These are phyloP conservation scores for Dicranocentrus wangi DNA, from an alignment of 2,888 invertebrate genomes.

Conservation along the genomic window DNA sequence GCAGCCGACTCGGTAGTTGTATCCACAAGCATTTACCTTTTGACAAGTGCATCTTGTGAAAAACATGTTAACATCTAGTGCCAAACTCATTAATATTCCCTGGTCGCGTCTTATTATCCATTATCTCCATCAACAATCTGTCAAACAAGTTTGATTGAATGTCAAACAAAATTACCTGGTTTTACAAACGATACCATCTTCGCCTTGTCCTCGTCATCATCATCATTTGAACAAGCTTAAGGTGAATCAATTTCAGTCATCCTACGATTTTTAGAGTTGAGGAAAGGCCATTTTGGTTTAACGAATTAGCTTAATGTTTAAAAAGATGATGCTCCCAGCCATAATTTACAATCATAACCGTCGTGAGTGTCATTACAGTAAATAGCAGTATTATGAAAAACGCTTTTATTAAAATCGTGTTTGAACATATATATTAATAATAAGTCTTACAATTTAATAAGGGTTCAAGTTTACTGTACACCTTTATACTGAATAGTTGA, in stretches of 20 bases:
- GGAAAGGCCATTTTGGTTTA: neutral
- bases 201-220: neutral
- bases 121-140: neutral
- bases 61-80: neutral
- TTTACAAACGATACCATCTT: conserved; percentile 2
- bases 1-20: too few species aligned
- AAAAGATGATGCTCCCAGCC: neutral
- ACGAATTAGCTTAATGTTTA: neutral
- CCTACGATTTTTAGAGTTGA: neutral
- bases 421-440: too few species aligned
- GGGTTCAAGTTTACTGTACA: too few species aligned
- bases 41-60: too few species aligned
- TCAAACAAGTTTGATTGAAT: neutral
- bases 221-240: neutral
- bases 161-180: conserved; percentile 12
- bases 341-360: too few species aligned
- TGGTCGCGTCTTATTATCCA: neutral
- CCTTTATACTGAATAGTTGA: too few species aligned
- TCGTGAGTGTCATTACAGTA: too few species aligned
- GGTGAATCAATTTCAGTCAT: neutral
- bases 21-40: too few species aligned
- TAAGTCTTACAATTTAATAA: too few species aligned
- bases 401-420: too few species aligned
- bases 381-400: too few species aligned
- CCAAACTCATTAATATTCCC: neutral